These are phyloP conservation scores for Vicugna pacos DNA, from an alignment of 2,113 vertebrate species.

Conservation along the genomic window DNA sequence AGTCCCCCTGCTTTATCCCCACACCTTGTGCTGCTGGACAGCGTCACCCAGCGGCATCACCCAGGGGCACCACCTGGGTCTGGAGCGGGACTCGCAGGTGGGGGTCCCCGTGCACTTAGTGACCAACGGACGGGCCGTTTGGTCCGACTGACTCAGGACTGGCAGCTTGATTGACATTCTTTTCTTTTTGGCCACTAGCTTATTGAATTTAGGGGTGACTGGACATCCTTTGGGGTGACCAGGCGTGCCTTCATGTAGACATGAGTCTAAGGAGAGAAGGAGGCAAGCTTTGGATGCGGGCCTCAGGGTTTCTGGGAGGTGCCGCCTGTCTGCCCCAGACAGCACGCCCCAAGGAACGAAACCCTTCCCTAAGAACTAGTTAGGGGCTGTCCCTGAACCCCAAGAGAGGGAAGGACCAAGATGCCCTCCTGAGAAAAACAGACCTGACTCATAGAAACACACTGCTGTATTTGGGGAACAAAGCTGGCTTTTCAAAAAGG, in stretches of 20 bases:
- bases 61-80: background rate
- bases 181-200: background rate
- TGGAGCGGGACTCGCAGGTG: background rate
- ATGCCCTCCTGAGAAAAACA: background rate
- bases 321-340: fast-evolving
- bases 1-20: background rate
- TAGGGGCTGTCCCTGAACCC: too few relatives aligned
- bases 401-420: background rate
- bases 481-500: background rate
- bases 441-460: background rate
- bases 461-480: background rate
- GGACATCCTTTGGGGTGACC: too few relatives aligned
- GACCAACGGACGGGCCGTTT: background rate
- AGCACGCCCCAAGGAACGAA: too few relatives aligned
- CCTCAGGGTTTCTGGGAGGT: background rate
- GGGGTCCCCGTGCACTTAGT: fast-evolving
- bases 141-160: background rate
- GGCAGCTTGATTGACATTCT: background rate
- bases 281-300: too few relatives aligned
- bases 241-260: background rate
- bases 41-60: too few relatives aligned
- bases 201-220: background rate
- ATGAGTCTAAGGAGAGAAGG: background rate
- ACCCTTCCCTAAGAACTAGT: background rate
- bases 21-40: fast-evolving